Evolutionary conservation across 2,797 vertebrate genomes (phyloP).

Genomic region (Lacerta bilineata): DNA sequence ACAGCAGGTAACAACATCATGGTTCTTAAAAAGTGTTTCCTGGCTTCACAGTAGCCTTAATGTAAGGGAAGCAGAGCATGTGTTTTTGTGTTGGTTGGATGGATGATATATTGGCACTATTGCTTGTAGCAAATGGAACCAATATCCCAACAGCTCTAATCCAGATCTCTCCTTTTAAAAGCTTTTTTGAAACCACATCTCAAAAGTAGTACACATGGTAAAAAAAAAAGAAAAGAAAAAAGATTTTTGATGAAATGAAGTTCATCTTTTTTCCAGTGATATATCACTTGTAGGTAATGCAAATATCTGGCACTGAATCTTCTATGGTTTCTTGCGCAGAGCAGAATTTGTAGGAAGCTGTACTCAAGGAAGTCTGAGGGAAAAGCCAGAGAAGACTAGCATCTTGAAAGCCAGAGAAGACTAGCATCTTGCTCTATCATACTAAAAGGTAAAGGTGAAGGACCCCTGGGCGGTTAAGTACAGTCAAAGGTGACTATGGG

Average conservation of each 20-base stretch:
- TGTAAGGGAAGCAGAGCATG: slow-evolving; percentile 8
- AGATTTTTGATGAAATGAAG: slow-evolving; percentile 20
- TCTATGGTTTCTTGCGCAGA: slow-evolving; percentile 11
- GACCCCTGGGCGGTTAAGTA: too few relatives aligned
- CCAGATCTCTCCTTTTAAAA: slow-evolving; percentile 30
- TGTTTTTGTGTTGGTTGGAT: slow-evolving; percentile 29
- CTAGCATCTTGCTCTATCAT: not conserved
- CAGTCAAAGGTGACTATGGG: too few relatives aligned
- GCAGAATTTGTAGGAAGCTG: not conserved
- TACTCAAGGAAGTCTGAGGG: not conserved
- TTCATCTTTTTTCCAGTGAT: not conserved
- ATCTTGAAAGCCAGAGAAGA: not conserved
- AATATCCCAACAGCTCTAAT: slow-evolving; percentile 4
- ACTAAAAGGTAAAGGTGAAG: not conserved
- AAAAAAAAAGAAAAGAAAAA: not conserved
- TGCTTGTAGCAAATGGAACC: not conserved
- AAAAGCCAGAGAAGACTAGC: not conserved
- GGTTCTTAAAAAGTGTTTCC: slow-evolving; percentile 16
- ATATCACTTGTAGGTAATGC: slow-evolving; percentile 2
- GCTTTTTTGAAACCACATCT: slow-evolving; percentile 16
- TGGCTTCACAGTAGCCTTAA: slow-evolving; percentile 10
- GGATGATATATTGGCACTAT: slow-evolving; percentile 9
- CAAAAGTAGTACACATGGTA: slow-evolving; percentile 1
- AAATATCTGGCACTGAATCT: not conserved
- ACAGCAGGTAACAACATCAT: slow-evolving; percentile 9